Evolutionary conservation across 1,140 invertebrate species (phyloP).

Genomic region (Tetramorium simillimum): DNA sequence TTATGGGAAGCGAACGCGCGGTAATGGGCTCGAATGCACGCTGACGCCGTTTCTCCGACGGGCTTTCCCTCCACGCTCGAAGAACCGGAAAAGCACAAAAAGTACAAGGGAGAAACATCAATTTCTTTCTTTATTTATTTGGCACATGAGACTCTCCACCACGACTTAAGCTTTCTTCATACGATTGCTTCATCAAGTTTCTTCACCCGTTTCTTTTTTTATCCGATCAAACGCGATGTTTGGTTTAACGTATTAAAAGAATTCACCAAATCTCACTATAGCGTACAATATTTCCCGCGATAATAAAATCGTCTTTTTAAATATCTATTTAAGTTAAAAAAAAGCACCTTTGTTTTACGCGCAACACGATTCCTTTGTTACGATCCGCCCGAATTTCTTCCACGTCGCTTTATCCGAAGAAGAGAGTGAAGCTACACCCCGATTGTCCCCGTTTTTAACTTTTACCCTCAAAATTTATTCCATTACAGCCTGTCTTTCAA

Average conservation of each 20-base stretch:
- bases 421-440: background rate
- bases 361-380: constrained; percentile 5
- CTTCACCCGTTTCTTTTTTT: background rate
- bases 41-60: background rate
- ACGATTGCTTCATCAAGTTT: background rate
- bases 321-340: background rate
- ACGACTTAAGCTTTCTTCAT: background rate
- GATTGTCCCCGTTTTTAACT: background rate
- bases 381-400: background rate
- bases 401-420: background rate
- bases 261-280: background rate
- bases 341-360: background rate
- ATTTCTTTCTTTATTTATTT: constrained; percentile 3
- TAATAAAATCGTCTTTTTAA: background rate
- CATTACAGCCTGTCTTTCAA: background rate
- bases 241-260: background rate
- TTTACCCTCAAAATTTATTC: background rate
- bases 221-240: background rate
- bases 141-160: background rate
- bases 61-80: background rate
- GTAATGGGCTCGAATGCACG: constrained; percentile 15
- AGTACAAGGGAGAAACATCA: constrained; percentile 8
- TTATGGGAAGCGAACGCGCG: constrained; percentile 22
- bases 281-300: background rate
- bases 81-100: constrained; percentile 47